phyloP scores from a whole-genome alignment of 2,797 vertebrate genomes.

The Pampus argenteus region DNA sequence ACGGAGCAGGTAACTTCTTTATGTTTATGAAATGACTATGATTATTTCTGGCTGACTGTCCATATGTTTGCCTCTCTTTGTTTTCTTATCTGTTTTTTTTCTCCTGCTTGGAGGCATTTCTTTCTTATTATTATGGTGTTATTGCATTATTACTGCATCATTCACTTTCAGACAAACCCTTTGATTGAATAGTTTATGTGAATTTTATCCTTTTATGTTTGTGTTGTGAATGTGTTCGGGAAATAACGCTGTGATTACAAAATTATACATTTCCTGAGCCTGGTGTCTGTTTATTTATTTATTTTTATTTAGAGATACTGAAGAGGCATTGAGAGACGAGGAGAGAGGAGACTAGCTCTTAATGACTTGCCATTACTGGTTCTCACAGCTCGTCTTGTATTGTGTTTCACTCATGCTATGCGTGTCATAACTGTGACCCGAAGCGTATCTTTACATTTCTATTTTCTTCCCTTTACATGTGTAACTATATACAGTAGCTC shows the following conservation, averaged over 20 bases:
- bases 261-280: not conserved
- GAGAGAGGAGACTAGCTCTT: conserved; percentile 9
- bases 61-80: not conserved
- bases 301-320: conserved; percentile 4
- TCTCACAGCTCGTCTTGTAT: conserved; percentile 6
- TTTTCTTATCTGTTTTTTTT: conserved; percentile 29
- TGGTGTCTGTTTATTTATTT: too few relatives aligned
- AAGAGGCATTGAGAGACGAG: conserved; percentile 3
- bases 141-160: conserved; percentile 31
- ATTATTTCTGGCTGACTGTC: conserved; percentile 25
- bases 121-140: conserved; percentile 15
- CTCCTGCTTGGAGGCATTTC: conserved; percentile 1
- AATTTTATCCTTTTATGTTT: conserved; percentile 13
- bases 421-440: not conserved
- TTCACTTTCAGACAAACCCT: conserved; percentile 26
- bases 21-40: conserved; percentile 30
- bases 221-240: not conserved
- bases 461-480: not conserved
- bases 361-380: conserved; percentile 27
- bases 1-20: conserved; percentile 20
- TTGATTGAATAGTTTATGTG: conserved; percentile 21
- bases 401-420: not conserved
- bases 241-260: not conserved
- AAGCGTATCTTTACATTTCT: too few relatives aligned
- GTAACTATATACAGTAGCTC: not conserved